Conservation (phyloP, 2,888 invertebrate genomes). For the Thymelicus sylvestris region DNA sequence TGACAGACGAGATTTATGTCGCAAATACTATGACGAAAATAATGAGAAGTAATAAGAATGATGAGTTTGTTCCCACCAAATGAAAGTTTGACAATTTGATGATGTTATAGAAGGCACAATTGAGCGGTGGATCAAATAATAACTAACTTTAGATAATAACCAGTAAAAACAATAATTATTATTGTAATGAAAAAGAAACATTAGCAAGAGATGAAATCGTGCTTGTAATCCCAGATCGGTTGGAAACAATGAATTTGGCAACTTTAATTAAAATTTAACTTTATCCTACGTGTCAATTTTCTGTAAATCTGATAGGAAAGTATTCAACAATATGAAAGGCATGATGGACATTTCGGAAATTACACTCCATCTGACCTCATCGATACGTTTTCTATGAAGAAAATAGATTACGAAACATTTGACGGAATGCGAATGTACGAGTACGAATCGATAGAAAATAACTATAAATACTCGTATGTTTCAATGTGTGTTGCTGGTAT, state of each 20-base stretch:
- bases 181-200: no score
- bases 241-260: no score
- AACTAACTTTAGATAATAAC: background rate
- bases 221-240: no score
- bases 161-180: background rate
- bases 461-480: no score
- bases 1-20: background rate
- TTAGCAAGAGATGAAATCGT: no score
- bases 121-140: background rate
- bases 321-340: background rate
- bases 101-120: no score
- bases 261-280: no score
- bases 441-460: background rate
- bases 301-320: background rate
- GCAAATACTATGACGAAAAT: no score
- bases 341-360: slow-evolving; percentile 1
- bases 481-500: no score
- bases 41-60: no score
- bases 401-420: background rate
- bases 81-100: no score
- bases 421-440: background rate
- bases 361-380: background rate
- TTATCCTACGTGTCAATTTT: background rate
- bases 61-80: no score
- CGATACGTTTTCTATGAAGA: background rate